phyloP scores from a whole-genome alignment of 2,797 vertebrate species.

The Poeciliopsis gracilis region DNA sequence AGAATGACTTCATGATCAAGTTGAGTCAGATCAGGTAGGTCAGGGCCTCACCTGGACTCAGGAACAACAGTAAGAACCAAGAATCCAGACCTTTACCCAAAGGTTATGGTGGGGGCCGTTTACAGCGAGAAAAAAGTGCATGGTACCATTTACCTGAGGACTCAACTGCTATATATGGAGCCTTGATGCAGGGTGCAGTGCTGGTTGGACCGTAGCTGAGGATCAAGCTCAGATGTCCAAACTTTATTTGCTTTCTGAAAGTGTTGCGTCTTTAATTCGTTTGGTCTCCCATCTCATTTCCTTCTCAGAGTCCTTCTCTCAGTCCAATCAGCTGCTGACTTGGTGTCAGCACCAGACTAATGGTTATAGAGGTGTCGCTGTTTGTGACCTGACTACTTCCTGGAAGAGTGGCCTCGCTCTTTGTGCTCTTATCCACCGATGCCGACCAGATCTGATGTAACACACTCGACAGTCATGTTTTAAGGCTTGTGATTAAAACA shows the following conservation, averaged over 20 bases:
- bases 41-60: not conserved
- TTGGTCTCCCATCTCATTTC: not conserved
- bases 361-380: slow-evolving; percentile 85
- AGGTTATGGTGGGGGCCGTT: not conserved
- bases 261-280: not conserved
- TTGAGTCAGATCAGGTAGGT: not conserved
- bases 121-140: not conserved
- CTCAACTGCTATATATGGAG: not conserved
- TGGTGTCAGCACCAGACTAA: slow-evolving; percentile 95
- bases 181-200: not conserved
- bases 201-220: not conserved
- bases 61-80: not conserved
- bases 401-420: slow-evolving; percentile 95
- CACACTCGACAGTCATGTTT: not conserved
- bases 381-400: slow-evolving; percentile 90
- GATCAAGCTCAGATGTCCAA: not conserved
- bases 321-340: slow-evolving; percentile 86
- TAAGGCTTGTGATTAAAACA: not conserved
- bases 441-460: slow-evolving; percentile 93
- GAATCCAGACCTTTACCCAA: not conserved
- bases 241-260: not conserved
- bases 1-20: not conserved
- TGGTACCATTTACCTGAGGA: not conserved
- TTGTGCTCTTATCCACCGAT: slow-evolving; percentile 92
- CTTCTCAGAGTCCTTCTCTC: slow-evolving; percentile 86